Percentiles rank a stretch among this genome's conserved stretches.
phyloP scores from a whole-genome alignment of 2,888 invertebrate genomes.

The Catocala sponsa region DNA sequence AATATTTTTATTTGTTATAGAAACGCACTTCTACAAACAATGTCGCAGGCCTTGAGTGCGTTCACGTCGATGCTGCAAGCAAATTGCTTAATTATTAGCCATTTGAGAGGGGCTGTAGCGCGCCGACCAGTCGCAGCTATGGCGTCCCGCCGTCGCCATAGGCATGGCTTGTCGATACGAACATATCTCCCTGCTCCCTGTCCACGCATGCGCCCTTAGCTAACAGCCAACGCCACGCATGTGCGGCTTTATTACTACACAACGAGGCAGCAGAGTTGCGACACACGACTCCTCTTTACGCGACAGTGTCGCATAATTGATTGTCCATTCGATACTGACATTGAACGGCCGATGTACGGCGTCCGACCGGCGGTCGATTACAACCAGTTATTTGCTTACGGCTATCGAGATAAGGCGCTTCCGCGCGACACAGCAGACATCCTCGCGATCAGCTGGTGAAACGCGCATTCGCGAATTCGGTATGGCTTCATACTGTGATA shows the following conservation, averaged over 20 bases:
- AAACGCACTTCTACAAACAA: conserved; percentile 26
- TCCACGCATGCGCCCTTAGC: conserved; percentile 72
- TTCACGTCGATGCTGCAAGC: conserved; percentile 52
- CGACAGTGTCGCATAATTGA: conserved; percentile 83
- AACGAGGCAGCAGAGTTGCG: conserved; percentile 67
- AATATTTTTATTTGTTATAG: too few species aligned
- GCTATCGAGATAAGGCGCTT: conserved; percentile 74
- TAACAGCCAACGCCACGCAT: conserved; percentile 64
- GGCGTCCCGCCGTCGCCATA: conserved; percentile 70
- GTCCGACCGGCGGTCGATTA: conserved; percentile 74
- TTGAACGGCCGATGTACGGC: conserved; percentile 77
- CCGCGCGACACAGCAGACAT: conserved; percentile 47
- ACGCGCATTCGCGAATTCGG: conserved; percentile 40
- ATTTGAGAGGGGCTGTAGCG: conserved; percentile 52
- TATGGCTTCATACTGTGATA: conserved; percentile 64
- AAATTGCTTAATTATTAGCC: conserved; percentile 63
- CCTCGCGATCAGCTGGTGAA: conserved; percentile 62
- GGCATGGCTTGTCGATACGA: conserved; percentile 66
- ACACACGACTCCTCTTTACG: conserved; percentile 76
- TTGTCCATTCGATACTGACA: conserved; percentile 86
- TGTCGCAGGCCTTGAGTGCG: conserved; percentile 53
- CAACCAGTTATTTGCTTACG: conserved; percentile 80
- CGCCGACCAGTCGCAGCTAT: conserved; percentile 58
- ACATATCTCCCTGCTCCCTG: conserved; percentile 47
- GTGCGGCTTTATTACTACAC: conserved; percentile 64